Conservation (phyloP, 2,113 vertebrate species). For the Etheostoma cragini region DNA sequence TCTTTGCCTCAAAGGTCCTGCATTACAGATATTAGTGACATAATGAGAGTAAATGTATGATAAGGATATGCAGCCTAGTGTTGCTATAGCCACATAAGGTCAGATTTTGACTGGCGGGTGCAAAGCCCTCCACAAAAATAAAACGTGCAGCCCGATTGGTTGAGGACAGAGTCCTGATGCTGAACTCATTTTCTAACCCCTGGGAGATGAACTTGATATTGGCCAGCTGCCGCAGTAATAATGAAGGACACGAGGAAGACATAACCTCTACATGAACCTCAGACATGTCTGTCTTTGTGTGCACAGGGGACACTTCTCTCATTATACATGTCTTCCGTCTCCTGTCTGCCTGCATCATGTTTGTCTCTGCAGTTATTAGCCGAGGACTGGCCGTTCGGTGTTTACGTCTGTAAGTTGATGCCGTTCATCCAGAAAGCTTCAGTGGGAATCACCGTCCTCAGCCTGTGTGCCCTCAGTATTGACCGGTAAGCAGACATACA, state of each 20-base stretch:
- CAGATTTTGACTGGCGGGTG: not conserved
- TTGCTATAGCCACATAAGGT: not conserved
- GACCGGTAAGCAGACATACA: conserved; percentile 85
- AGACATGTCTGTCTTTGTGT: conserved; percentile 17
- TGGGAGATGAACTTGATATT: conserved; percentile 24
- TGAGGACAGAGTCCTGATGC: conserved; percentile 17
- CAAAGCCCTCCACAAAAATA: not conserved
- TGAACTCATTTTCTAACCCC: conserved; percentile 21
- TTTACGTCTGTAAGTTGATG: conserved; percentile 90
- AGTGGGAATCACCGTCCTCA: conserved; percentile 92
- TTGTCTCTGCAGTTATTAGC: conserved; percentile 85
- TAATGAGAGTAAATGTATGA: not conserved
- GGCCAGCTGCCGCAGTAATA: conserved; percentile 28
- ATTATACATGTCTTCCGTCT: not conserved
- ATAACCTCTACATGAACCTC: conserved; percentile 16
- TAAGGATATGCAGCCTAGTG: not conserved
- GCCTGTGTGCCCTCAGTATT: conserved; percentile 92
- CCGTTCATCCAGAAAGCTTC: conserved; percentile 93
- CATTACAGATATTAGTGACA: not conserved
- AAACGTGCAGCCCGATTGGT: not conserved
- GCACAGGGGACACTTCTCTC: conserved; percentile 17
- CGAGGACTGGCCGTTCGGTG: conserved; percentile 91
- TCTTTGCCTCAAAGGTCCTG: not conserved
- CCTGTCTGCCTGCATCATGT: not conserved
- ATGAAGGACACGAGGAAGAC: conserved; percentile 11